phyloP scores from a whole-genome alignment of 2,797 vertebrate species.

The Lates japonicus region DNA sequence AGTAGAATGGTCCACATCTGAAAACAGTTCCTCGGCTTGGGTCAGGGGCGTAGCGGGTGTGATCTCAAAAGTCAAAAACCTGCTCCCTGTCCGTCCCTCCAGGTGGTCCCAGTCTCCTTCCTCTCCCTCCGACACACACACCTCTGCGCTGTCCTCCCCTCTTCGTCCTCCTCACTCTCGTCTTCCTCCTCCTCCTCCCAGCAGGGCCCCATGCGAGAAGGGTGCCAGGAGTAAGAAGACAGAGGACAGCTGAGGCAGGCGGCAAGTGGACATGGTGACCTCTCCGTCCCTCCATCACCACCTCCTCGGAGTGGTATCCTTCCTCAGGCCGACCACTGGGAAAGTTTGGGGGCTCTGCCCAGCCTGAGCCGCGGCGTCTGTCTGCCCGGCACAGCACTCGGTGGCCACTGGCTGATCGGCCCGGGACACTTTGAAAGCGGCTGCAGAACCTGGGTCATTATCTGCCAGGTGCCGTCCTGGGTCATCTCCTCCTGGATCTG shows the following conservation, averaged over 20 bases:
- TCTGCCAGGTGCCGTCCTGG: constrained; percentile 94
- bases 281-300: constrained; percentile 80
- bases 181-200: constrained; percentile 89
- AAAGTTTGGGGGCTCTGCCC: constrained; percentile 82
- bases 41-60: constrained; percentile 87
- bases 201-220: constrained; percentile 80
- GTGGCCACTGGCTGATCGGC: constrained; percentile 91
- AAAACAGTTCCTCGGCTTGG: constrained; percentile 93
- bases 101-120: constrained; percentile 83
- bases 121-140: constrained; percentile 84
- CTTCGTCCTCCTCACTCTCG: constrained; percentile 82
- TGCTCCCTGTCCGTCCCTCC: constrained; percentile 90
- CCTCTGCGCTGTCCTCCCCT: constrained; percentile 86
- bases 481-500: constrained; percentile 99
- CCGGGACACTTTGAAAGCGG: constrained; percentile 86
- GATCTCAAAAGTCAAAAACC: constrained; percentile 93
- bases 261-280: constrained; percentile 79
- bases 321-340: constrained; percentile 75
- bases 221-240: constrained; percentile 82
- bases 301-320: constrained; percentile 81
- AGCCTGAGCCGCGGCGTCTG: constrained; percentile 81
- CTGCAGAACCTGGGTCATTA: constrained; percentile 86
- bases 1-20: constrained; percentile 96
- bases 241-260: constrained; percentile 69
- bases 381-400: constrained; percentile 91